Conservation (phyloP, 2,888 invertebrate genomes). For the Loripinus fragilis region DNA sequence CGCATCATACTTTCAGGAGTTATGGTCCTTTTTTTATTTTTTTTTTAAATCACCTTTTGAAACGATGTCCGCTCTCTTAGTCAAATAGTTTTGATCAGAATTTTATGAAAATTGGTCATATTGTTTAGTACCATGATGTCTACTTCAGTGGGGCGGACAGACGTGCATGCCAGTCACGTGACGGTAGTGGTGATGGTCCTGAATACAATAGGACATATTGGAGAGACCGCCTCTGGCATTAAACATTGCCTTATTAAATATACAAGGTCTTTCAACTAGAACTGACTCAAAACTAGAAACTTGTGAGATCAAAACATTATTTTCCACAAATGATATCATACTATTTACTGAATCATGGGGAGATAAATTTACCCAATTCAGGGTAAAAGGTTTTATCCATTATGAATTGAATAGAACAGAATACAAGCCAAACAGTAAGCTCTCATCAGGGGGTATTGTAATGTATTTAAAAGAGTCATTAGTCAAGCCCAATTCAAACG, state of each 20-base stretch:
- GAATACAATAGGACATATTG: background rate
- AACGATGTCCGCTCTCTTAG: no score
- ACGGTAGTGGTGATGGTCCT: background rate
- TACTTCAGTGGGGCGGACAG: background rate
- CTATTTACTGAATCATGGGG: conserved; percentile 1
- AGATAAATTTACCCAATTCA: background rate
- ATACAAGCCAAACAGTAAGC: background rate
- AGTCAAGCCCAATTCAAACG: background rate
- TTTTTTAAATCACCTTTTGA: no score
- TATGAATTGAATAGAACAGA: background rate
- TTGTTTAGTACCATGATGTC: no score
- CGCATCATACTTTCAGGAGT: no score
- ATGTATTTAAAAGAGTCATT: background rate
- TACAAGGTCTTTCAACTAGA: background rate
- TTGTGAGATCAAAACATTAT: background rate
- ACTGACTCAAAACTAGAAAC: conserved; percentile 1
- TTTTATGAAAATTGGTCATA: no score
- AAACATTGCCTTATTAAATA: background rate
- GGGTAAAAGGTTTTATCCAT: background rate
- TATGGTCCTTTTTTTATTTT: no score
- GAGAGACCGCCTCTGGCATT: no score
- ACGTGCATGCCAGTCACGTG: background rate
- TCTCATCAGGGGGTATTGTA: background rate
- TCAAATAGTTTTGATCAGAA: no score
- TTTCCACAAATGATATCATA: background rate